Percentiles rank a stretch among this genome's conserved stretches.
Conservation (phyloP, 2,888 invertebrate genomes). For the Cryptophagus acutangulus region DNA sequence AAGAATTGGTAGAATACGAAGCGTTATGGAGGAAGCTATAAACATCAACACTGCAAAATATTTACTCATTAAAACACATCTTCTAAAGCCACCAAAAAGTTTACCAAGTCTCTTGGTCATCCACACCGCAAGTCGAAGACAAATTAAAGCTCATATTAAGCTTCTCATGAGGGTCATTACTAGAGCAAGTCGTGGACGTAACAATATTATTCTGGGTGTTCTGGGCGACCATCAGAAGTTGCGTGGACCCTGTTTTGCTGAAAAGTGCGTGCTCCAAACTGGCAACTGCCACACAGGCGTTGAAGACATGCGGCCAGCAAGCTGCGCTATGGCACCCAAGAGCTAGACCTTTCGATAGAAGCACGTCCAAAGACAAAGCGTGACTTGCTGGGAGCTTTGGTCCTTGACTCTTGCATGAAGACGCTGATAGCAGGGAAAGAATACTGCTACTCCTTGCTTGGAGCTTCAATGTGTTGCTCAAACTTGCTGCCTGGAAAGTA, state of each 20-base stretch:
- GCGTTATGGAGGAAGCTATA: constrained; percentile 72
- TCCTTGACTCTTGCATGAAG: constrained; percentile 79
- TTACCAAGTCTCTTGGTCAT: constrained; percentile 77
- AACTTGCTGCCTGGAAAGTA: constrained; percentile 67
- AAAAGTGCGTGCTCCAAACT: constrained; percentile 88
- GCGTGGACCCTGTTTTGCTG: constrained; percentile 71
- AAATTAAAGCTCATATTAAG: constrained; percentile 55
- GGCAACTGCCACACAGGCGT: constrained; percentile 88
- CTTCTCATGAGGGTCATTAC: constrained; percentile 57
- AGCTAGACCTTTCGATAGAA: constrained; percentile 72
- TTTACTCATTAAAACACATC: background rate
- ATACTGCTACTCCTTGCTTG: constrained; percentile 90
- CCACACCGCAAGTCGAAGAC: too few species aligned
- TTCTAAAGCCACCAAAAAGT: constrained; percentile 25
- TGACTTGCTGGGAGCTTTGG: constrained; percentile 81
- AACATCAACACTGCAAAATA: constrained; percentile 66
- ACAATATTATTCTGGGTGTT: constrained; percentile 60
- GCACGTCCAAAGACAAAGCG: constrained; percentile 86
- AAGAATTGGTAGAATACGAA: constrained; percentile 37
- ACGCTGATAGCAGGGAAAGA: constrained; percentile 77
- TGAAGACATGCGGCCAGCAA: constrained; percentile 95
- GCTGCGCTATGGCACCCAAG: constrained; percentile 88
- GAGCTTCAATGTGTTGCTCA: constrained; percentile 82
- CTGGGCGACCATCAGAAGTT: constrained; percentile 61
- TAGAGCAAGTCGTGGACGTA: constrained; percentile 51